Base-by-base conservation (phyloP, 2,797 vertebrate species). In the Xyrichtys novacula region DNA sequence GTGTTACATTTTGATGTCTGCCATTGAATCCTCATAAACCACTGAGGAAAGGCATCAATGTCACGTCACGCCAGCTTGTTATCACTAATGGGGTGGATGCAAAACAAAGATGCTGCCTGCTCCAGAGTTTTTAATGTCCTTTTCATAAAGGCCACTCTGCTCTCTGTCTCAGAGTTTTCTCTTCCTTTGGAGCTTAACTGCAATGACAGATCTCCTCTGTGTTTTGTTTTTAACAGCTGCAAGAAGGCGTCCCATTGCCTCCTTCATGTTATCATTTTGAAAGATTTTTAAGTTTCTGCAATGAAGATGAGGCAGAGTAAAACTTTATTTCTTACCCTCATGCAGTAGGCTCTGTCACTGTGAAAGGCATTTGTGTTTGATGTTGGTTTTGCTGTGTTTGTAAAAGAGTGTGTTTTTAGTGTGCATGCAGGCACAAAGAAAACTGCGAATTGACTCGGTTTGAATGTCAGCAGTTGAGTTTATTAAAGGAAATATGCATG, bases 401-500 rank as follows among this genome's bases (percentile, higher is more conserved):
- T 15, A 20, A 25, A 43, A 22, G 15, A 39, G 65, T 48, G 53
- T 53, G 48, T 47, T 14, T 25, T 3, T 25, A 9, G 15, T 17
- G 47, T 36, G 19, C 38, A 16, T 52, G 15, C 42, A 60, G n/a
- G n/a, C n/a, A n/a, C n/a, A n/a, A n/a, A n/a, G n/a, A n/a, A 26
- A 46, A 55, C 38, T 44, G 43, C 23, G 59, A 59, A 52, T 48
- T 65, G 11, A 57, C 69, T 44, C 38, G 58, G 29, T 11, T n/a
- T 66, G n/a, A 52, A 61, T 43, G 53, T 32, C 40, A 32, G 29
- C 14, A 34, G 23, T 62, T 67, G 49, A 32, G 31, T 53, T 74
- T 49, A 72, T 74, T 65, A 69, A 67, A 59, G 44, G 25, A 54
- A 25, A 49, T 14, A 2, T n/a, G n/a, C n/a, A n/a, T n/a, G n/a